Evolutionary conservation across 2,888 invertebrate genomes (phyloP), one percentile per base, ranked within the genome.

Genomic region (Adelognathus sp.): DNA sequence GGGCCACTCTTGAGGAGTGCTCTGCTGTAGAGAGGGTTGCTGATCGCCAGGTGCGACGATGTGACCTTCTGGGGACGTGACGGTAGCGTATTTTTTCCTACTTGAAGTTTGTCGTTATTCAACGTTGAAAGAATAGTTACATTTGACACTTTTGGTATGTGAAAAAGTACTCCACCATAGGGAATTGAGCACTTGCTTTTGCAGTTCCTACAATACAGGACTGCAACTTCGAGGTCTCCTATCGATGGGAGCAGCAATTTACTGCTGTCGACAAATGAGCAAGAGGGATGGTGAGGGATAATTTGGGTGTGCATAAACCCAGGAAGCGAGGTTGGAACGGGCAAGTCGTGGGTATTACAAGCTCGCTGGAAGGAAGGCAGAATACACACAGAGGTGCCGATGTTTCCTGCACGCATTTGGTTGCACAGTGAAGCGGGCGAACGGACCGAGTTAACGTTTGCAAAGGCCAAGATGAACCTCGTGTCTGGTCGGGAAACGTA

Each of bases 391-490:
- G 33, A 21, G 46, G n/a, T n/a, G n/a, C 44, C 27, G 29, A 27
- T 16, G 18, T 16, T 18, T 54, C 31, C 29, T 56, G 24, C 33
- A 14, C 1, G 33, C n/a, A 14, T 18, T 63, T 50, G 46, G 46
- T 36, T 27, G 36, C 9, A 27, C 18, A 29, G 36, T 54, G 63
- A 69, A 63, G 56, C 39, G 63, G 44, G 18, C 39, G 27, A 24
- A 46, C 29, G 44, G 14, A n/a, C 46, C 36, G 24, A 46, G 52
- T 16, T 33, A 54, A 63, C 52, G 52, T 54, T 74, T 63, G 63
- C 41, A 60, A 77, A 71, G 64, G 70, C n/a, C 54, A 71, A 44
- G 75, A 77, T 72, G 80, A 72, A 64, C 54, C 75, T 64, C 67
- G 52, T 44, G 61, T 60, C 16, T 29, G 52, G 56, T 21, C 24